Evolutionary conservation across 2,888 invertebrate species (phyloP), one percentile per base, ranked within the genome.

Genomic region (Pandemis cinnamomeana): DNA sequence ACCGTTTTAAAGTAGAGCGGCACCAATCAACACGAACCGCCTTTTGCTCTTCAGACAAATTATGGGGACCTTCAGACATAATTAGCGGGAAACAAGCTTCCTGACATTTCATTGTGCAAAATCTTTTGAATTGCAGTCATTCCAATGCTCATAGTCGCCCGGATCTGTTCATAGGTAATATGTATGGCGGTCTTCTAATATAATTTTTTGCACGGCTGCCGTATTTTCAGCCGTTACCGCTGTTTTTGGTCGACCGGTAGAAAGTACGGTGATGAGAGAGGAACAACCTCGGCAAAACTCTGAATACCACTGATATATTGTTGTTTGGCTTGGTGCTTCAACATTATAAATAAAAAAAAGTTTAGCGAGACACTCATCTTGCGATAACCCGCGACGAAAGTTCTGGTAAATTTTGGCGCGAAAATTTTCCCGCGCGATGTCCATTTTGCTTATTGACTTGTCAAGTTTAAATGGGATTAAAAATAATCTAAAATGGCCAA

Each of bases 51-150:
- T 72, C 67, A 15, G 67, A 55, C 62, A 72, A 67, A 53, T 68
- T 62, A 44, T 72, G 68, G 46, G 69, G 63, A 72, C 63, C 68
- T 20, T 20, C 20, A 20, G 20, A 20, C 20, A 20, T 20, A 20
- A 20, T 20, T 58, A 48, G 10, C 72, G 58, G 41, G 42, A 72
- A 68, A 68, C 63, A 41, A 70, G 46, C 46, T 68, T 68, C 60
- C 42, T 60, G 6, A 48, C 68, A 60, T 48, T 6, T 71, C 58
- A n/a, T 41, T 27, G 27, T 71, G 55, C n/a, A 64, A 64, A 46
- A 71, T 71, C 15, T 27, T 20, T 27, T 67, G 44, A 13, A 51
- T 64, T 64, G 48, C 64, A 64, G 64, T 64, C 48, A 64, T 51
- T 51, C 46, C 48, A 64, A 51, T 51, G 20, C 13, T 11, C 7